Evolutionary conservation across 1,140 invertebrate species (phyloP), one percentile per base, ranked within the genome.

Genomic region (Monomorium pharaonis): DNA sequence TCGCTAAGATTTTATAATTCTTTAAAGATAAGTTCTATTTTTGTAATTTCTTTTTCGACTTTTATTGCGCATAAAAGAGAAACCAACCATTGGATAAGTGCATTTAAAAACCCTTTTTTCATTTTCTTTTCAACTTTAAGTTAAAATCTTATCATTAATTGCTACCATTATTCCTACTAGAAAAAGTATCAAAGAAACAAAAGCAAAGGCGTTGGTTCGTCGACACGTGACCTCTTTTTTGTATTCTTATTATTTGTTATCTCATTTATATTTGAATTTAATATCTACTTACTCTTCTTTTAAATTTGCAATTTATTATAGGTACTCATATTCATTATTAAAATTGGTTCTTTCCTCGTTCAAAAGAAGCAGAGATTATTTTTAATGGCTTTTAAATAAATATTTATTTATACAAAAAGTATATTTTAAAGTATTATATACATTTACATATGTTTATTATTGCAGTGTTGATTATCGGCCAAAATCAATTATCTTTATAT

Each of bases 111-210:
- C 7, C 9, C 74, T 56, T 72, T 44, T 65, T 83, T 84, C 49
- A 62, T 3, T 69, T 75, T 58, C 60, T 24, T 67, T 30, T 16
- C 49, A 44, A 62, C 80, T 62, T 24, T 72, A 27, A 76, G 89
- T 83, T 87, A 42, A 86, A 89, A 90, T 89, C 87, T 91, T 89
- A 89, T 83, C 74, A 80, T 86, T 91, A 91, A 91, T 90, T 91
- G 89, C 81, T 78, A 86, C 54, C 72, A 90, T 91, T 91, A 87
- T 91, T 80, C 44, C 51, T 24, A 90, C 65, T 18, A 44, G 76
- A 85, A 54, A 81, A 60, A 84, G 78, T 67, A 74, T 30, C 54
- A 49, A 62, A 47, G 16, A 27, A 27, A 47, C 33, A 75, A 47
- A 75, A 21, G 33, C 16, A 58, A 75, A 77, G 24, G 54, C 63